phyloP scores from a whole-genome alignment of 2,888 invertebrate genomes.

The Drosophila kanekoi region DNA sequence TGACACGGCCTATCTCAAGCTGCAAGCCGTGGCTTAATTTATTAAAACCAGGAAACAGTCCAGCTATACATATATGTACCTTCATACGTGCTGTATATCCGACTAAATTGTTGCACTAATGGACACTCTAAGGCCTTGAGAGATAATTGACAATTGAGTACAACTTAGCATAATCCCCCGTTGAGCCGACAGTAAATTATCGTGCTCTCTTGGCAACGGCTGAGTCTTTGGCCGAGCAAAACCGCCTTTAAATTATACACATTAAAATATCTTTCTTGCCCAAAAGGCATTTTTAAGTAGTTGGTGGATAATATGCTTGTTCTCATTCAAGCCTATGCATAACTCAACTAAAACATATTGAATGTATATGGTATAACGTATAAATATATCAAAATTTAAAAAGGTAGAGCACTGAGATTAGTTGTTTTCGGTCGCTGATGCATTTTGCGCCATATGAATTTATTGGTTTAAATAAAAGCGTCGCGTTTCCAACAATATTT shows the following conservation, averaged over 20 bases:
- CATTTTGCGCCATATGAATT: too few species aligned
- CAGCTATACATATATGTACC: constrained; percentile 1
- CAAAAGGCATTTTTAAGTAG: too few species aligned
- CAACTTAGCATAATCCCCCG: constrained; percentile 10
- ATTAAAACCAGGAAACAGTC: constrained; percentile 36
- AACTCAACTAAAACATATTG: too few species aligned
- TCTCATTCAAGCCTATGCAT: too few species aligned
- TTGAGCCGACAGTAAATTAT: constrained; percentile 32
- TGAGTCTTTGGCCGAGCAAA: too few species aligned
- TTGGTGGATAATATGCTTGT: too few species aligned
- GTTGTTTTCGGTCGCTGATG: too few species aligned
- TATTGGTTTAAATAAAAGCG: too few species aligned
- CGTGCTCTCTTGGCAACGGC: background rate
- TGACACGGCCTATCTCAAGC: constrained; percentile 3
- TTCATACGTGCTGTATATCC: background rate
- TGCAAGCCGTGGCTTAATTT: constrained; percentile 37
- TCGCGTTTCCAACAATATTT: too few species aligned
- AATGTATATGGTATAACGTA: too few species aligned
- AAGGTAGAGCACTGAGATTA: too few species aligned
- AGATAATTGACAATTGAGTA: constrained; percentile 33
- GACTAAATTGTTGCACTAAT: constrained; percentile 13
- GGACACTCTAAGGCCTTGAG: constrained; percentile 14
- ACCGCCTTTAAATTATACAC: background rate
- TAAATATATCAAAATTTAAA: too few species aligned
- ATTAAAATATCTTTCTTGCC: background rate